A percentile compares a stretch with the other conserved stretches of the same genome.
These are phyloP conservation scores for Gymnobelideus leadbeateri DNA, from an alignment of 2,113 vertebrate species.

Conservation along the genomic window DNA sequence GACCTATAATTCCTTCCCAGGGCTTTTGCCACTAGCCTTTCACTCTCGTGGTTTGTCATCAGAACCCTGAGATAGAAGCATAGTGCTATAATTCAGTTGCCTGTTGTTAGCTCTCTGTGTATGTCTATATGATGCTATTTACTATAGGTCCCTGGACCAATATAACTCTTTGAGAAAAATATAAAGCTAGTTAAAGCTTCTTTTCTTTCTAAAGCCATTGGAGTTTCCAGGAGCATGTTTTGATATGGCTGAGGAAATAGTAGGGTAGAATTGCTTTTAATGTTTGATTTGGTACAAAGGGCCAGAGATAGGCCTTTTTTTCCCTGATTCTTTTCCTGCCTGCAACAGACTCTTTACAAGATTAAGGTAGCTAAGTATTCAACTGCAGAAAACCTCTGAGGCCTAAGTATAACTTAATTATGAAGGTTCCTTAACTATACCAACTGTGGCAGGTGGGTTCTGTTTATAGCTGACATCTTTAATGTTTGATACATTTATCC, in stretches of 20 bases:
- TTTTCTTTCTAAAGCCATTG: conserved; percentile 24
- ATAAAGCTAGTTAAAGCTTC: conserved; percentile 35
- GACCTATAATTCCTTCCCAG: background rate
- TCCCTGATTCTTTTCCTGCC: conserved; percentile 2
- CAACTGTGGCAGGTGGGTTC: conserved; percentile 39
- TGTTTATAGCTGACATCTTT: conserved; percentile 55
- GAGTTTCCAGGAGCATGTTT: conserved; percentile 11
- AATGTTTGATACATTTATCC: conserved; percentile 36
- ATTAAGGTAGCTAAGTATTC: conserved; percentile 38
- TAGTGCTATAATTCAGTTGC: background rate
- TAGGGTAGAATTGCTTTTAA: conserved; percentile 27
- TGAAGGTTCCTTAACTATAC: conserved; percentile 41
- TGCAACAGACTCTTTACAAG: conserved; percentile 20
- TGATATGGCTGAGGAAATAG: conserved; percentile 2
- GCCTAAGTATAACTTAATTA: conserved; percentile 52
- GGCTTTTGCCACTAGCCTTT: conserved; percentile 1
- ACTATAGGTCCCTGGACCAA: background rate
- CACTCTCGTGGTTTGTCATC: background rate
- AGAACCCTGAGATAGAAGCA: background rate
- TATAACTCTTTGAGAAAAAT: conserved; percentile 24
- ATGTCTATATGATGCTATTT: conserved; percentile 19
- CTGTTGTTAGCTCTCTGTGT: background rate
- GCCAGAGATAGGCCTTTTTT: background rate
- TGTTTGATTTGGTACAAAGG: background rate
- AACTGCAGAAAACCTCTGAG: conserved; percentile 16